Evolutionary conservation across 2,888 invertebrate genomes (phyloP).

Genomic region (Lysandra bellargus): DNA sequence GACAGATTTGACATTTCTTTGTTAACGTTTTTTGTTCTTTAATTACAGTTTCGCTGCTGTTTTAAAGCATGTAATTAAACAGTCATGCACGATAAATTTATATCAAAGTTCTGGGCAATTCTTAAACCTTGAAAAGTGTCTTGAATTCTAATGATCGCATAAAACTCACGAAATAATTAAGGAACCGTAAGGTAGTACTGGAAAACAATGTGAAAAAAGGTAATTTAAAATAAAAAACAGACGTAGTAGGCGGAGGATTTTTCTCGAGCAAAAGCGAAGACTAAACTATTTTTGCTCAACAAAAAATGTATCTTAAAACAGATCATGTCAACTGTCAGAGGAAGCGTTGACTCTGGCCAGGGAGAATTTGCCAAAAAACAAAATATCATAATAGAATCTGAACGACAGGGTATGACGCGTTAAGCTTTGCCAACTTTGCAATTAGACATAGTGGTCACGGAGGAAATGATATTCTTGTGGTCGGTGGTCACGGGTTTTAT

Average conservation of each 20-base stretch:
- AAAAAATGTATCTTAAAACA: constrained; percentile 54
- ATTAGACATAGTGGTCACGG: constrained; percentile 60
- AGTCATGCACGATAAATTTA: constrained; percentile 7
- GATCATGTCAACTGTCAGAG: constrained; percentile 70
- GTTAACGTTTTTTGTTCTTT: background rate
- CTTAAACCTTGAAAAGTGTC: background rate
- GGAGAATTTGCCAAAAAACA: constrained; percentile 70
- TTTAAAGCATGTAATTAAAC: background rate
- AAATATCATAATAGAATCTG: constrained; percentile 55
- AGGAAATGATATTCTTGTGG: constrained; percentile 46
- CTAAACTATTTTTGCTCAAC: constrained; percentile 51
- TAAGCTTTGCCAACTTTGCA: constrained; percentile 75
- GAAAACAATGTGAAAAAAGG: background rate
- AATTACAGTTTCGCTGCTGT: background rate
- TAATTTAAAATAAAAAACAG: constrained; percentile 21
- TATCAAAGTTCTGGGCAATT: constrained; percentile 1
- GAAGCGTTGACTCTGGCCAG: constrained; percentile 72
- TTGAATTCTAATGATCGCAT: background rate
- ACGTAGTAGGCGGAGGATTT: constrained; percentile 50
- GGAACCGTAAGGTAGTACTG: constrained; percentile 44
- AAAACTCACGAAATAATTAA: constrained; percentile 35
- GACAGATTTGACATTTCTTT: background rate
- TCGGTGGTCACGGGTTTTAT: constrained; percentile 57
- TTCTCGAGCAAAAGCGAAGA: constrained; percentile 63
- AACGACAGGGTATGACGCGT: constrained; percentile 68